Conservation (phyloP, 2,797 vertebrate species). For the Octomys mimax region DNA sequence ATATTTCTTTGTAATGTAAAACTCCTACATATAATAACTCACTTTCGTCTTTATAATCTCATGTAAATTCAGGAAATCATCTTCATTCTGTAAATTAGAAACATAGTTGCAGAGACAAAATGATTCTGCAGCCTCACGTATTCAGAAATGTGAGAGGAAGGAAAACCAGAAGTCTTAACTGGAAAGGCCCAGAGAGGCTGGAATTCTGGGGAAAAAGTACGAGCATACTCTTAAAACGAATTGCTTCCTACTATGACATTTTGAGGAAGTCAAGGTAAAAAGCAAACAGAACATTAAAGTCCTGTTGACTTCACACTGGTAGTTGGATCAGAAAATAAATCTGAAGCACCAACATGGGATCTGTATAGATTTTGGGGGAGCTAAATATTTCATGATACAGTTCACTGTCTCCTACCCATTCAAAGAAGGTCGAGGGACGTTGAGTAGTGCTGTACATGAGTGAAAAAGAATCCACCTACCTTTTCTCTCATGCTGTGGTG, state of each 20-base stretch:
- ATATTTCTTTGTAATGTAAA: neutral
- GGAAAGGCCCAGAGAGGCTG: constrained; percentile 45
- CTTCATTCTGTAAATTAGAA: neutral
- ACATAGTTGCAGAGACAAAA: neutral
- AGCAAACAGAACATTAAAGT: constrained; percentile 75
- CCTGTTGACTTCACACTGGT: constrained; percentile 66
- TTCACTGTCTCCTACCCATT: neutral
- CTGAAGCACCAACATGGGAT: neutral
- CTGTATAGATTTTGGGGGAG: neutral
- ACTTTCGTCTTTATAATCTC: neutral
- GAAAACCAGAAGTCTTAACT: neutral
- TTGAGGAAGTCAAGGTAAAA: constrained; percentile 60
- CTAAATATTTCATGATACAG: neutral
- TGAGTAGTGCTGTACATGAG: neutral
- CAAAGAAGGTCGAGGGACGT: neutral
- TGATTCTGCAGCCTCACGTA: neutral
- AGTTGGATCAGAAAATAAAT: constrained; percentile 68
- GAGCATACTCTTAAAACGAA: constrained; percentile 39
- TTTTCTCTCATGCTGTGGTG: neutral
- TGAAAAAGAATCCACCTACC: neutral
- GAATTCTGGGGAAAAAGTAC: constrained; percentile 67
- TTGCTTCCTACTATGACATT: constrained; percentile 69
- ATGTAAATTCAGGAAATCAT: neutral
- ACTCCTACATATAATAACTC: neutral
- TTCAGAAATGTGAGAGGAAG: neutral